phyloP scores from a whole-genome alignment of 2,113 vertebrate genomes.

The Notiomystis cincta region DNA sequence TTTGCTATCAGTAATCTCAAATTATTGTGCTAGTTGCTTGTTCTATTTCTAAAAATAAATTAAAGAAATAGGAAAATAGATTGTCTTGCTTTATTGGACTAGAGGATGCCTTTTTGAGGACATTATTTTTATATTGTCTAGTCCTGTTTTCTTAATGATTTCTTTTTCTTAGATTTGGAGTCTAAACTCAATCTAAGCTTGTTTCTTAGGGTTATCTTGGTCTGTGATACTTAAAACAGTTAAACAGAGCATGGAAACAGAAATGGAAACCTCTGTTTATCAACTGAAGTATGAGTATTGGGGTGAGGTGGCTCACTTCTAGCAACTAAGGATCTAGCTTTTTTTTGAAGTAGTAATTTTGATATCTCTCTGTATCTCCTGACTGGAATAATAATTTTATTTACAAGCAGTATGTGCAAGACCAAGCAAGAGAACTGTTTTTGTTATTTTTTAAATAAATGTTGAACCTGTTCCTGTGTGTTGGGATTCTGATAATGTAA shows the following conservation, averaged over 20 bases:
- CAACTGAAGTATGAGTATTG: neutral
- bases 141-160: neutral
- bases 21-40: neutral
- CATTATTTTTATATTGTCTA: neutral
- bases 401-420: neutral
- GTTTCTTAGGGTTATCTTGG: neutral
- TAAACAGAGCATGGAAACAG: neutral
- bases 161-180: neutral
- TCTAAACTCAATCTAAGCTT: neutral
- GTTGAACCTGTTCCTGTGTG: neutral
- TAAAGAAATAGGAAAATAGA: neutral
- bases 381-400: neutral
- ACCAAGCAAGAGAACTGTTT: neutral
- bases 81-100: neutral
- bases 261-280: neutral
- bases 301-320: neutral
- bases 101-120: neutral
- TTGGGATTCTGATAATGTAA: neutral
- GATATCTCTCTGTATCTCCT: neutral
- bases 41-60: neutral
- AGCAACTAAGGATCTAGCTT: neutral
- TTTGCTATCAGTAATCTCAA: neutral
- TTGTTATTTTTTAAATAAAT: neutral
- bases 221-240: neutral
- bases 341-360: neutral